phyloP scores from a whole-genome alignment of 2,113 vertebrate species.

The Balaeniceps rex region DNA sequence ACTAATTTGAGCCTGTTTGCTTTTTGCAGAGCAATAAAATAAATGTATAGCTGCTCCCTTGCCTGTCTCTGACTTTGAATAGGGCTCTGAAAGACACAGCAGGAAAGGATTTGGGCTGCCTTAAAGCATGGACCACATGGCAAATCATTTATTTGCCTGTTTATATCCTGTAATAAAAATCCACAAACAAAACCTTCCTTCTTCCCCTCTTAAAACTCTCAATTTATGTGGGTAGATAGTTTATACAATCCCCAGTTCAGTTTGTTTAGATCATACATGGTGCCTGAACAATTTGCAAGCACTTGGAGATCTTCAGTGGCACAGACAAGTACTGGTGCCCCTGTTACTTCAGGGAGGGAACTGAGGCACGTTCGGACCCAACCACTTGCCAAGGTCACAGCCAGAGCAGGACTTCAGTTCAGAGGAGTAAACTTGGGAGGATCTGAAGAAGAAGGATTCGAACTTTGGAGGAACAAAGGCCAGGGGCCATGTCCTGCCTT shows the following conservation, averaged over 20 bases:
- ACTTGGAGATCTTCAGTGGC: background rate
- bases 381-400: background rate
- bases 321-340: background rate
- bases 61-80: background rate
- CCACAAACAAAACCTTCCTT: conserved; percentile 24
- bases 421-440: background rate
- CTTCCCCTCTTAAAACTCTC: background rate
- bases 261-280: background rate
- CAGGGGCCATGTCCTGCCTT: background rate
- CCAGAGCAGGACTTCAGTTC: background rate
- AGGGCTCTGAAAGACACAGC: background rate
- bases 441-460: background rate
- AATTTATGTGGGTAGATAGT: background rate
- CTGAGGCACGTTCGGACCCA: background rate
- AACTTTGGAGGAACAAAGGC: background rate
- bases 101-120: background rate
- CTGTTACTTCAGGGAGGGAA: background rate
- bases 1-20: background rate
- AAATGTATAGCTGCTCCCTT: background rate
- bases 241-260: background rate
- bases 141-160: conserved; percentile 38
- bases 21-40: background rate
- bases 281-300: background rate
- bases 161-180: conserved; percentile 35
- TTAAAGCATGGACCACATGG: background rate